Evolutionary conservation across 2,113 vertebrate species (phyloP).

Genomic region (Piaya cayana): DNA sequence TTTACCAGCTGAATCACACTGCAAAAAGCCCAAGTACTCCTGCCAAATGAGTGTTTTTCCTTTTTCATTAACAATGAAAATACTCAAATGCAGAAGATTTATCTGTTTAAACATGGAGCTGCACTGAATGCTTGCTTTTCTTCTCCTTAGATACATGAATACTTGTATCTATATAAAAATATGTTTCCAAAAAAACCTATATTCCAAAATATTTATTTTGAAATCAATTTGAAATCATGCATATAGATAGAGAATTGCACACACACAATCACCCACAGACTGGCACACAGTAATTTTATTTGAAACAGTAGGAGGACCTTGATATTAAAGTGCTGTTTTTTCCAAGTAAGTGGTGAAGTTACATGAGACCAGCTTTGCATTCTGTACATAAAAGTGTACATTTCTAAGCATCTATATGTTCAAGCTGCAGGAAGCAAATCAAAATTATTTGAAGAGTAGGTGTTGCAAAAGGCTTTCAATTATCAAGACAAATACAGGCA

Average conservation of each 20-base stretch:
- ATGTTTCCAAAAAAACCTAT: neutral
- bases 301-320: neutral
- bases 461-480: neutral
- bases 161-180: neutral
- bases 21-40: neutral
- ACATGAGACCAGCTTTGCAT: neutral
- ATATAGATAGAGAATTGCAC: neutral
- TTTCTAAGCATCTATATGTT: neutral
- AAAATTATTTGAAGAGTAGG: neutral
- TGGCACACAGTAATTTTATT: neutral
- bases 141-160: neutral
- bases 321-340: neutral
- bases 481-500: neutral
- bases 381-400: neutral
- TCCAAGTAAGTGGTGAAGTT: neutral
- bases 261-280: accelerated
- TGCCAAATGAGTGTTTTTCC: neutral
- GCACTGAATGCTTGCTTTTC: neutral
- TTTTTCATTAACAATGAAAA: neutral
- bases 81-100: neutral
- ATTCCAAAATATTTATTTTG: neutral
- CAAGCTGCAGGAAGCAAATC: neutral
- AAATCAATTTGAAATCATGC: neutral
- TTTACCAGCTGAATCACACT: neutral
- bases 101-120: neutral